phyloP scores from a whole-genome alignment of 2,888 invertebrate species.

The Agrochola litura region DNA sequence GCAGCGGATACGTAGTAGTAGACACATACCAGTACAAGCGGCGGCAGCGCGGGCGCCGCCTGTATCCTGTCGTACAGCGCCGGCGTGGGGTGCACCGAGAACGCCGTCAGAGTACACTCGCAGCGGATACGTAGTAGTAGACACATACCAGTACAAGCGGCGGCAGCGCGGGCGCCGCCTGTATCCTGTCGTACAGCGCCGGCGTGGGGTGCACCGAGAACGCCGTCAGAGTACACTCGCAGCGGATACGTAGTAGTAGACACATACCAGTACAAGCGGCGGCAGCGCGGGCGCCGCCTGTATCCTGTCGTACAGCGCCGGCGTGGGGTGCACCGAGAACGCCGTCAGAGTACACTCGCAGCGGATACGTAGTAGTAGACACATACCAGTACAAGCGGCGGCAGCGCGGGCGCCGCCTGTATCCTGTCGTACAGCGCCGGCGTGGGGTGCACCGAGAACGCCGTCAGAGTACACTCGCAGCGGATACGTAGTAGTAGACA shows the following conservation, averaged over 20 bases:
- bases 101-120: conserved; percentile 94
- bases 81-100: conserved; percentile 93
- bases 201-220: conserved; percentile 94
- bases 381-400: conserved; percentile 52
- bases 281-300: conserved; percentile 74
- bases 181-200: conserved; percentile 90
- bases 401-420: conserved; percentile 74
- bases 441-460: conserved; percentile 94
- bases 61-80: conserved; percentile 91
- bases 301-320: conserved; percentile 90
- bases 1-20: conserved; percentile 91
- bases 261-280: conserved; percentile 48
- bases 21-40: conserved; percentile 45
- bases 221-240: conserved; percentile 94
- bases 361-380: conserved; percentile 90
- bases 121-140: conserved; percentile 91
- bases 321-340: conserved; percentile 93
- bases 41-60: conserved; percentile 69
- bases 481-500: conserved; percentile 90
- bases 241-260: conserved; percentile 90
- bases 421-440: conserved; percentile 91
- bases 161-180: conserved; percentile 72
- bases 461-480: conserved; percentile 93
- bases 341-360: conserved; percentile 94
- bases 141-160: conserved; percentile 47